Evolutionary conservation across 1,140 invertebrate genomes (phyloP).

Genomic region (Eumaeus atala): DNA sequence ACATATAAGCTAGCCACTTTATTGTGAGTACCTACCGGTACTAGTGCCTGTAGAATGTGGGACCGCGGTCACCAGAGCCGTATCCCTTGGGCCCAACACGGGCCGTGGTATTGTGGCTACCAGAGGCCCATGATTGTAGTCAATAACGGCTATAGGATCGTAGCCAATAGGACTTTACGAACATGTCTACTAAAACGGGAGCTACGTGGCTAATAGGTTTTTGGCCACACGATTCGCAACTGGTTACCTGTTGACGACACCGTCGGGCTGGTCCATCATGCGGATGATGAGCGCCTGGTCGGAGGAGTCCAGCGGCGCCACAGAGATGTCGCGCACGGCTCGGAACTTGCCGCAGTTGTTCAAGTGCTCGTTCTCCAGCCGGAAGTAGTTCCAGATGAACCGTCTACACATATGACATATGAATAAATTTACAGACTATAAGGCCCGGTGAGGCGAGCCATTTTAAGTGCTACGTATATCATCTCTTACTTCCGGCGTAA

Average conservation of each 20-base stretch:
- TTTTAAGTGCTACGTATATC: neutral
- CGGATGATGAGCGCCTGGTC: slow-evolving; percentile 92
- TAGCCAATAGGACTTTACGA: no score
- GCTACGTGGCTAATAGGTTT: no score
- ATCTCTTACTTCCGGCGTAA: neutral
- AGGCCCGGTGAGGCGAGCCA: neutral
- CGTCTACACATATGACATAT: slow-evolving; percentile 75
- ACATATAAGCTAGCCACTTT: no score
- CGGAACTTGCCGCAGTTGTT: slow-evolving; percentile 99
- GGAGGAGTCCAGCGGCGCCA: slow-evolving; percentile 95
- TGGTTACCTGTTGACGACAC: slow-evolving; percentile 82
- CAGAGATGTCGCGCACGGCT: slow-evolving; percentile 98
- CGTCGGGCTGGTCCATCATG: slow-evolving; percentile 97
- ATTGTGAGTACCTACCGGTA: no score
- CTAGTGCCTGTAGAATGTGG: no score
- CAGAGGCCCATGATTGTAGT: no score
- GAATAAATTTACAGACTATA: neutral
- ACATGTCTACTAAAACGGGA: no score
- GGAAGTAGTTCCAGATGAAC: slow-evolving; percentile 99
- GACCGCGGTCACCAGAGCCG: no score
- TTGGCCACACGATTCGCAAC: neutral
- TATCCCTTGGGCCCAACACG: no score
- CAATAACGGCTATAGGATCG: no score
- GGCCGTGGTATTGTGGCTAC: no score
- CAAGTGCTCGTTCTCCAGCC: slow-evolving; percentile 98